phyloP scores from a whole-genome alignment of 1,140 invertebrate species.

The Formica selysi region DNA sequence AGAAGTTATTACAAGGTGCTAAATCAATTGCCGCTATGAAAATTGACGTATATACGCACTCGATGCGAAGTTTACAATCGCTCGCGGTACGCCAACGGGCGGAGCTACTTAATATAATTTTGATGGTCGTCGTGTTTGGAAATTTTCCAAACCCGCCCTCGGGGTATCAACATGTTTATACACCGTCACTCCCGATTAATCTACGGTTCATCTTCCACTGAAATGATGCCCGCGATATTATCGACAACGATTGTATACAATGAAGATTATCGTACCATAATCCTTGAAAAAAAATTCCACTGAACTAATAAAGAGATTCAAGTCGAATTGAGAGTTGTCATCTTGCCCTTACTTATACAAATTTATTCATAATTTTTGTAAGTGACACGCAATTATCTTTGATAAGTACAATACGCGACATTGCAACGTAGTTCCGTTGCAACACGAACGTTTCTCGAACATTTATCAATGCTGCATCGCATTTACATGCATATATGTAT shows the following conservation, averaged over 20 bases:
- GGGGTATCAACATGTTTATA: conserved; percentile 1
- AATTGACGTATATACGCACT: not conserved
- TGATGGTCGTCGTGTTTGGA: conserved; percentile 47
- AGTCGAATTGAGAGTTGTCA: not conserved
- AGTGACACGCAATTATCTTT: not conserved
- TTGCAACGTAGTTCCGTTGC: not conserved
- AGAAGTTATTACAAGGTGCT: not conserved
- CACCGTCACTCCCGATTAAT: not conserved
- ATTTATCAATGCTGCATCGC: not conserved
- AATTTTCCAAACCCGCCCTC: conserved; percentile 54
- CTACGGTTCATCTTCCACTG: not conserved
- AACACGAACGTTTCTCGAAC: not conserved
- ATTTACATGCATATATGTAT: conserved; percentile 25
- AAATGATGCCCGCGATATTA: not conserved
- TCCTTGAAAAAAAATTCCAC: not conserved
- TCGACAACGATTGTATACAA: not conserved
- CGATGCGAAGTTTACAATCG: not conserved
- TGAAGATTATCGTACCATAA: not conserved
- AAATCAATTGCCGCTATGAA: not conserved
- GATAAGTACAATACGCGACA: not conserved
- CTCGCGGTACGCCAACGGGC: not conserved
- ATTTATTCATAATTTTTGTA: not conserved
- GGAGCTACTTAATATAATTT: conserved; percentile 47
- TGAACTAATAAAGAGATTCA: not conserved
- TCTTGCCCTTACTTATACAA: not conserved